phyloP scores from a whole-genome alignment of 2,888 invertebrate species.

The Metallyticus violacea region DNA sequence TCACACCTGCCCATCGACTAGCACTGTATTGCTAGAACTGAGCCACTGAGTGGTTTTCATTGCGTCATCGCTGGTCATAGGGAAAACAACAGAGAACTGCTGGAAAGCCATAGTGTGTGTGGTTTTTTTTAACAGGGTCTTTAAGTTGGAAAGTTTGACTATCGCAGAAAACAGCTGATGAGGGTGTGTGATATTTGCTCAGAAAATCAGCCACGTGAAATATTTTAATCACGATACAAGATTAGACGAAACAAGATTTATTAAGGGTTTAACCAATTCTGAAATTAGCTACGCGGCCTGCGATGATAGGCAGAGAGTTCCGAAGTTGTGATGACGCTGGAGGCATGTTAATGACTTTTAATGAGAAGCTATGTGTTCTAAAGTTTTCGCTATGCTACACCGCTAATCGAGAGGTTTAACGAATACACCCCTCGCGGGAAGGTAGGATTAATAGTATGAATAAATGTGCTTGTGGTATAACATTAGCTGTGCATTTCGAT shows the following conservation, averaged over 20 bases:
- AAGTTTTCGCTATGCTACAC: not conserved
- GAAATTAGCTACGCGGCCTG: not conserved
- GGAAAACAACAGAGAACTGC: too few relatives aligned
- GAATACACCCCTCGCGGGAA: not conserved
- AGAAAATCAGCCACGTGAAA: not conserved
- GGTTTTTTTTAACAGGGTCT: too few relatives aligned
- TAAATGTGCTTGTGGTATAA: not conserved
- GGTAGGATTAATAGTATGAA: not conserved
- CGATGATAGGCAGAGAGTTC: not conserved
- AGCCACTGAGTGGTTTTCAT: too few relatives aligned
- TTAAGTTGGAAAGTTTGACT: too few relatives aligned
- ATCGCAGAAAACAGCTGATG: too few relatives aligned
- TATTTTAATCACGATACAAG: not conserved
- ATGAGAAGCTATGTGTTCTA: not conserved
- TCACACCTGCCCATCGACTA: too few relatives aligned
- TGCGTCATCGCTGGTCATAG: too few relatives aligned
- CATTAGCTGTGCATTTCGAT: too few relatives aligned
- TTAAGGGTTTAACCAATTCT: not conserved
- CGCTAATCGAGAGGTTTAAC: not conserved
- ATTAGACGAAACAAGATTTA: not conserved
- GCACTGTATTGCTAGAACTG: too few relatives aligned
- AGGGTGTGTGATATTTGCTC: too few relatives aligned
- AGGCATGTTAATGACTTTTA: not conserved
- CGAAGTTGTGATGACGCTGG: not conserved
- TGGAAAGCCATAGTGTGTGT: too few relatives aligned